Conservation (phyloP, 2,113 vertebrate species). For the Lampris megalopsis region DNA sequence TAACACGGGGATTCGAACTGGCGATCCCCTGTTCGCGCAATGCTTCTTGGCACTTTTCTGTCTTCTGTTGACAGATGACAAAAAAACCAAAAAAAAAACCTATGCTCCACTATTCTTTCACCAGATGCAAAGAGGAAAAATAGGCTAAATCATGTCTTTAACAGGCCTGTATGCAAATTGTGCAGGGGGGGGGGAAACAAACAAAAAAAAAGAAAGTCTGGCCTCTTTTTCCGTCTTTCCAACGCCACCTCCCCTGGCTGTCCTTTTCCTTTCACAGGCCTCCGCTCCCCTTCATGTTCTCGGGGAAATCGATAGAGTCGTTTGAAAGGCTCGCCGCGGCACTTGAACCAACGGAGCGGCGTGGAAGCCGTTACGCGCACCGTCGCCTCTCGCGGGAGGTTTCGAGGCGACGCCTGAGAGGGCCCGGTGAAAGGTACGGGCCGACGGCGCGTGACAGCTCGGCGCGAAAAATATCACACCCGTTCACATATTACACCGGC, state of each 20-base stretch:
- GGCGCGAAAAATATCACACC: slow-evolving; percentile 14
- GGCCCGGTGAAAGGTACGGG: slow-evolving; percentile 21
- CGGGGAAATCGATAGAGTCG: slow-evolving; percentile 1
- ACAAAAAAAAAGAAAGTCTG: too few species aligned
- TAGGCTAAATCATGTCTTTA: not conserved
- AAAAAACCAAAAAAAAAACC: not conserved
- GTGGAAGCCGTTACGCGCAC: not conserved
- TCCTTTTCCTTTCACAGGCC: not conserved
- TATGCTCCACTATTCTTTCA: not conserved
- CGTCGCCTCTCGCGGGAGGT: not conserved
- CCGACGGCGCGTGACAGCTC: slow-evolving; percentile 24
- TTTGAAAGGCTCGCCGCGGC: not conserved
- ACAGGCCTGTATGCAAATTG: not conserved
- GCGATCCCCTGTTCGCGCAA: not conserved
- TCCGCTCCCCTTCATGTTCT: not conserved
- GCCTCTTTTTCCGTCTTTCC: not conserved
- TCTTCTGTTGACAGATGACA: not conserved
- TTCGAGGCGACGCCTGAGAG: not conserved
- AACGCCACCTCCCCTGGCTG: not conserved
- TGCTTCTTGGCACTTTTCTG: not conserved
- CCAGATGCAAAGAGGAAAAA: not conserved
- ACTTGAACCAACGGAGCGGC: not conserved
- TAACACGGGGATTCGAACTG: too few species aligned
- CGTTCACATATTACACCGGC: not conserved
- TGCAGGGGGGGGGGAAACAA: not conserved